Evolutionary conservation across 2,113 vertebrate genomes (phyloP).

Genomic region (Vidua chalybeata): DNA sequence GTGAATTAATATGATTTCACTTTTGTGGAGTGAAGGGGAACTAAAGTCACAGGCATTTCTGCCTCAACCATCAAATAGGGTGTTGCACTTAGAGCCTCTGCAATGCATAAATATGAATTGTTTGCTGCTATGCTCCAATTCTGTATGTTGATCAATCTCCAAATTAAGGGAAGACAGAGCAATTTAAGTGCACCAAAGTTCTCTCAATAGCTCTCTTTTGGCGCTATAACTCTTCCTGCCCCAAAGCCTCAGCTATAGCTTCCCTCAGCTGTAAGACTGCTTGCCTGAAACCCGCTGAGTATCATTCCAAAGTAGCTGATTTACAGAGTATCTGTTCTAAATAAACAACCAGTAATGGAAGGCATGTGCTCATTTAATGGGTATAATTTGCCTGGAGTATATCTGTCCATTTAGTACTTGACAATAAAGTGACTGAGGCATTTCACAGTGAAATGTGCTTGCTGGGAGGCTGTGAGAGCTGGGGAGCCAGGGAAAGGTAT

Average conservation of each 20-base stretch:
- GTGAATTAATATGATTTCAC: neutral
- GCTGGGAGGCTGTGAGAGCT: neutral
- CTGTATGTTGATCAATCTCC: neutral
- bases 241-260: neutral
- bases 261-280: neutral
- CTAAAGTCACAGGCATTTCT: neutral
- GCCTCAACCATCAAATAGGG: neutral
- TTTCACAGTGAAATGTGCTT: neutral
- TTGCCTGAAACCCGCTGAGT: neutral
- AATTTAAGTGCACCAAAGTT: neutral
- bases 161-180: neutral
- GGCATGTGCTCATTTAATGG: neutral
- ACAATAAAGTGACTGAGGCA: neutral
- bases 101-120: neutral
- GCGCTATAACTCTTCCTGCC: neutral
- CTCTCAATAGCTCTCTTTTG: neutral
- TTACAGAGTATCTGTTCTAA: neutral
- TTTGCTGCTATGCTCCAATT: neutral
- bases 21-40: neutral
- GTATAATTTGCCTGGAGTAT: neutral
- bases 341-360: neutral
- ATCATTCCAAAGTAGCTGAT: neutral
- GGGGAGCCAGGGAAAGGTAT: neutral
- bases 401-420: neutral
- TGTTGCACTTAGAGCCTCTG: neutral